phyloP scores from a whole-genome alignment of 2,888 invertebrate species.

The Eucera pruinosa region DNA sequence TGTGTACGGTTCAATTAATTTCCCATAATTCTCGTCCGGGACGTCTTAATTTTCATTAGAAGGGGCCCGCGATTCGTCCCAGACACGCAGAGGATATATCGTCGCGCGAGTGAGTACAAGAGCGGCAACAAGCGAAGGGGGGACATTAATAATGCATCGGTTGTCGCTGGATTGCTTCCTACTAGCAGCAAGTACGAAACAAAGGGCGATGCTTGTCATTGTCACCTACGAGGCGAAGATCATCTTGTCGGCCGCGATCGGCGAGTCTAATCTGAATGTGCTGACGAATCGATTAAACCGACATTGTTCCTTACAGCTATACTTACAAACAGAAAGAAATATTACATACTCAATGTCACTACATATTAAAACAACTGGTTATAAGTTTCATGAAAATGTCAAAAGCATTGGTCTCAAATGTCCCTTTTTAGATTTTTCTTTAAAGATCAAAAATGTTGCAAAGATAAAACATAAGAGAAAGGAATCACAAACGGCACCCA shows the following conservation, averaged over 20 bases:
- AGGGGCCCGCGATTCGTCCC: constrained; percentile 35
- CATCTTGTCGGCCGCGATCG: constrained; percentile 49
- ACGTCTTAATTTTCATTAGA: constrained; percentile 57
- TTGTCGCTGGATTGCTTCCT: constrained; percentile 74
- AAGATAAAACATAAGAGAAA: background rate
- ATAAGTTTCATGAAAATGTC: too few relatives aligned
- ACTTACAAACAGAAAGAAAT: background rate
- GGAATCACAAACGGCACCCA: background rate
- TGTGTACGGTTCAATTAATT: constrained; percentile 31
- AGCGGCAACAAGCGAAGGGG: constrained; percentile 73
- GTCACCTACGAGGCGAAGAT: constrained; percentile 56
- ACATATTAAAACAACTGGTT: background rate
- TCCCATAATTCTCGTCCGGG: constrained; percentile 32
- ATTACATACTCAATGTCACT: background rate
- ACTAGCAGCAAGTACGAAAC: constrained; percentile 71
- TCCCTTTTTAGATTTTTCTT: too few relatives aligned
- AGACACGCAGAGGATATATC: constrained; percentile 63
- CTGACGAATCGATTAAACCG: constrained; percentile 43
- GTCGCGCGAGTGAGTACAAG: constrained; percentile 68
- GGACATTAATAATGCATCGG: constrained; percentile 81
- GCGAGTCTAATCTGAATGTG: constrained; percentile 22
- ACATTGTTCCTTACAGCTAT: background rate
- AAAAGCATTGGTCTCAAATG: too few relatives aligned
- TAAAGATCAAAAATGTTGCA: too few relatives aligned
- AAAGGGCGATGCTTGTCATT: constrained; percentile 61